Base-by-base conservation (phyloP, 53 echinoderm and acorn worm genomes). In the Astropecten irregularis region DNA sequence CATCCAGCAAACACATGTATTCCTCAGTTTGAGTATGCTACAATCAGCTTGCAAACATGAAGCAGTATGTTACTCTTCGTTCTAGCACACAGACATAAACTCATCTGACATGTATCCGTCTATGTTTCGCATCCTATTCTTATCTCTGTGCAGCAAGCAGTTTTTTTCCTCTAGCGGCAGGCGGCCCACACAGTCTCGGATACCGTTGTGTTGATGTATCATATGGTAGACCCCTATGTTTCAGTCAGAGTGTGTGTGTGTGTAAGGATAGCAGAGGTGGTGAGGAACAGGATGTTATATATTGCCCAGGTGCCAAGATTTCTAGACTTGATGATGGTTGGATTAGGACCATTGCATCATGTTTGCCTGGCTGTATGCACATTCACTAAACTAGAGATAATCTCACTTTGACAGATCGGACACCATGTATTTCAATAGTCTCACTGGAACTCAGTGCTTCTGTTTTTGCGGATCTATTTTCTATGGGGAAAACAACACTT, bases 231-330 rank as follows among this genome's bases (percentile, higher is more conserved):
- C n/a, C n/a, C n/a, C n/a, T n/a, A n/a, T n/a, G n/a, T n/a, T n/a
- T n/a, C n/a, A n/a, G n/a, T n/a, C n/a, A n/a, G n/a, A n/a, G n/a
- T n/a, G n/a, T n/a, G n/a, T n/a, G n/a, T n/a, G n/a, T n/a, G n/a
- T n/a, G n/a, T n/a, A n/a, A n/a, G n/a, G n/a, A n/a, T n/a, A 14
- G 38, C 57, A 76, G 57, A 76, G 76, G 76, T 76, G 76, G 2
- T 29, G 57, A 9, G 0, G 40, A 16, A 40, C 76, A 76, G 76
- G 76, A 76, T 76, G 50, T 58, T 31, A 3, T 40, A 26, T 40
- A 56, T 76, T 76, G 28, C 2, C 4, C 76, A 57, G 76, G 76
- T 76, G 76, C 76, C 76, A 40, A 42, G 22, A 40, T 4, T 58
- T 39, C 76, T 76, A 56, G 76, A 76, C 57, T 1, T 30, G 76